These are phyloP conservation scores for Drosophila histrio DNA, from an alignment of 2,888 invertebrate species.

Conservation along the genomic window DNA sequence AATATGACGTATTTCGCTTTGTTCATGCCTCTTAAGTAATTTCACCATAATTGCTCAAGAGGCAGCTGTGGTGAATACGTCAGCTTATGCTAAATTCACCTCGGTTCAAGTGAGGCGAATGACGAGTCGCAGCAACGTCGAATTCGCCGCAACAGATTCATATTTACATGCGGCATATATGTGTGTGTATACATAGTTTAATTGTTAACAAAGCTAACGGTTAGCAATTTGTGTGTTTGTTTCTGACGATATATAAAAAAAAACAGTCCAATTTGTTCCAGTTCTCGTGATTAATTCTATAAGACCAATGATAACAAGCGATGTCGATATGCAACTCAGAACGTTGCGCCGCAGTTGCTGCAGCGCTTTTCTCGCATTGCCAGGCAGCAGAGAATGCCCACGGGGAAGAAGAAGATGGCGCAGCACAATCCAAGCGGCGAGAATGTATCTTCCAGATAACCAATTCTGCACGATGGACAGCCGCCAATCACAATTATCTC, in stretches of 20 bases:
- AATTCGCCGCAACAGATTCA: conserved; percentile 9
- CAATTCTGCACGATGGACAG: conserved; percentile 95
- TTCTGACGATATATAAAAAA: conserved; percentile 27
- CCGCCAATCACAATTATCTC: conserved; percentile 93
- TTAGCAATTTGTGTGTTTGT: conserved; percentile 31
- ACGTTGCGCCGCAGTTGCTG: conserved; percentile 94
- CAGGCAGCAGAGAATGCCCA: conserved; percentile 94
- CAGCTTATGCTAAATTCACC: no score
- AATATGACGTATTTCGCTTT: no score
- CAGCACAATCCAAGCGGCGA: conserved; percentile 93
- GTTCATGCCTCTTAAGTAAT: no score
- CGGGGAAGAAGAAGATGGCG: conserved; percentile 87
- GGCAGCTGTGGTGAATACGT: no score
- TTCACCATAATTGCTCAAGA: no score
- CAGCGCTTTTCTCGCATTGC: conserved; percentile 93
- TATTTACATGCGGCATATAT: conserved; percentile 40
- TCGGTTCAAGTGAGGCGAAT: no score
- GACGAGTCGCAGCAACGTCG: not conserved
- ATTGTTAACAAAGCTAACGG: conserved; percentile 45
- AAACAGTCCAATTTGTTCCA: conserved; percentile 30
- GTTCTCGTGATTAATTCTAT: not conserved
- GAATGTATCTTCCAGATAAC: conserved; percentile 93
- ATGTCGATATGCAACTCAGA: conserved; percentile 79
- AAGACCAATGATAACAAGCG: not conserved
- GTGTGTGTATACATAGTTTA: conserved; percentile 43